Base-by-base conservation (phyloP, 2,113 vertebrate species). In the Corythornis vintsioides region DNA sequence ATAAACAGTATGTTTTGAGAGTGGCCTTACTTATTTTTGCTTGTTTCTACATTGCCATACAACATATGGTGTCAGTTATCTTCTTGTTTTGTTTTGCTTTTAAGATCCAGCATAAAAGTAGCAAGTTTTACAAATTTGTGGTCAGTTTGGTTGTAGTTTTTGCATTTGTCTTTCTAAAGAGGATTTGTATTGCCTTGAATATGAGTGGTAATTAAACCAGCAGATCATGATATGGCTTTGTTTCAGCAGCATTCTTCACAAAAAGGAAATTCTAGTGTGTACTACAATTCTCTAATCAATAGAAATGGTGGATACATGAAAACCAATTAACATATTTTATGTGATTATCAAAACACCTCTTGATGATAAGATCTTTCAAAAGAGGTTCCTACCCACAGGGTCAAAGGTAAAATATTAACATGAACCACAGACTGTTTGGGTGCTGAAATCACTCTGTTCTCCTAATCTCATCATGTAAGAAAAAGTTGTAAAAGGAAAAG, bases 161-260 rank as follows among this genome's bases (percentile, higher is more conserved):
- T 74, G 40, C 29, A 53, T 89, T 70, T 77, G 10, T 60, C 50
- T 70, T 83, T 55, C 57, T 45, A 40, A 79, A 45, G 52, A 33
- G 70, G 11, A 47, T 83, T 80, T 67, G 18, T 59, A 10, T 78
- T 71, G 56, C 21, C 7, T 82, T 75, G 65, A 74, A n/a, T 70
- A 55, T n/a, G n/a, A 71, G 19, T 82, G 9, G 15, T 84, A 78
- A 53, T 91, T 90, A 60, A 83, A 76, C 75, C 48, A 83, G 48
- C 61, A 86, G 50, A 47, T 78, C 15, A 33, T 71, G 69, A 81
- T 72, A 43, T 33, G 71, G n/a, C 11, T 6, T 56, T 35, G 48
- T 75, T 89, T 93, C 84, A 93, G 81, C 35, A 91, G 24, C 45
- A 38, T 55, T 45, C 16, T 89, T 87, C 50, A 92, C 73, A 60